These are phyloP conservation scores for Urocyon cinereoargenteus DNA, from an alignment of 2,797 vertebrate genomes.

Conservation along the genomic window DNA sequence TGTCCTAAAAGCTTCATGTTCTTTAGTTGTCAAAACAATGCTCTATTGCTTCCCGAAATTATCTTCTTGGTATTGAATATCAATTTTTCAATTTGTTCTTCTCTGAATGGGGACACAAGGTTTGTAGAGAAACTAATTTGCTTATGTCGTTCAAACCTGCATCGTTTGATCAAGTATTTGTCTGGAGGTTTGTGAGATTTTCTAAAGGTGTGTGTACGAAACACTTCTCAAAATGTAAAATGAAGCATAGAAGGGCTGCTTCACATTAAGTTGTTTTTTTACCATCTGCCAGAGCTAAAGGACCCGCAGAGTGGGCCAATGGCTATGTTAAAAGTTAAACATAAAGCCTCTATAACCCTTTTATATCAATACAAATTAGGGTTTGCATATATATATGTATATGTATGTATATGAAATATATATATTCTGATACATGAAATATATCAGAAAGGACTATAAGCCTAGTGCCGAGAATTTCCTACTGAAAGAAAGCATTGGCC, in stretches of 20 bases:
- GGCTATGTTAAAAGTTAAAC: neutral
- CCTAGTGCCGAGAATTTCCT: neutral
- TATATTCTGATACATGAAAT: too few relatives aligned
- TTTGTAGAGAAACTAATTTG: constrained; percentile 78
- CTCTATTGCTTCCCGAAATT: constrained; percentile 81
- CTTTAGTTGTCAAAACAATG: constrained; percentile 82
- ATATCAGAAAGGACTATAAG: neutral
- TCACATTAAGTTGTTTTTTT: neutral
- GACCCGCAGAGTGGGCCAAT: neutral
- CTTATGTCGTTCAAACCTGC: constrained; percentile 71
- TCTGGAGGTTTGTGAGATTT: constrained; percentile 69
- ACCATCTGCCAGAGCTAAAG: neutral
- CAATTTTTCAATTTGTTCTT: constrained; percentile 83
- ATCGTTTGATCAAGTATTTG: constrained; percentile 72
- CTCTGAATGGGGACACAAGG: constrained; percentile 75
- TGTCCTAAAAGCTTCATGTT: constrained; percentile 77
- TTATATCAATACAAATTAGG: neutral
- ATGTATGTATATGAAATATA: too few relatives aligned
- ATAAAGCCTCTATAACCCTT: neutral
- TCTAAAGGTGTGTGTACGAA: constrained; percentile 65
- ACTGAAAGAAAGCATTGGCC: neutral
- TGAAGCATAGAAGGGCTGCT: neutral
- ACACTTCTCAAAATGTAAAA: constrained; percentile 53
- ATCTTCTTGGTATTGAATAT: constrained; percentile 79
- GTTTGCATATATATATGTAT: neutral